Conservation (phyloP, 2,888 invertebrate species). For the Diploptera punctata region DNA sequence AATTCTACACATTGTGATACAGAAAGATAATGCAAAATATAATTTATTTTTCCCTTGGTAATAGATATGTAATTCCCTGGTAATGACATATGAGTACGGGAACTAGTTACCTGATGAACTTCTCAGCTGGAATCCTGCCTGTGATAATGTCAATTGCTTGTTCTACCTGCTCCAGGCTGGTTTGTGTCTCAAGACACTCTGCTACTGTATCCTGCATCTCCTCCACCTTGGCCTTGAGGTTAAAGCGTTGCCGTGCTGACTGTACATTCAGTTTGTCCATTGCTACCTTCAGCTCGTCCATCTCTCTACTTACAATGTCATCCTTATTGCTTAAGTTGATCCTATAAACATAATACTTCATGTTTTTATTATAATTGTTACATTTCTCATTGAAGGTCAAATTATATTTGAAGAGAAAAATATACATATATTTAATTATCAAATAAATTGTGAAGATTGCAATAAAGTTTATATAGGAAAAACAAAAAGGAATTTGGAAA, state of each 20-base stretch:
- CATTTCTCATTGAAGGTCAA: no score
- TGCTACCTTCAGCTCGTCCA: conserved; percentile 54
- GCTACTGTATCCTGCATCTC: conserved; percentile 61
- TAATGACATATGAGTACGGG: neutral
- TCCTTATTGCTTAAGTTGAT: conserved; percentile 61
- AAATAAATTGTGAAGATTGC: no score
- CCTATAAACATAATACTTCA: no score
- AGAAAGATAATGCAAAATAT: no score
- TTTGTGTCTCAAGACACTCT: conserved; percentile 59
- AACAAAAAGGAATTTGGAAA: no score
- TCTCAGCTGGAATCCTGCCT: conserved; percentile 68
- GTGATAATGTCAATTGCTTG: conserved; percentile 62
- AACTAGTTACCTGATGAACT: conserved; percentile 53
- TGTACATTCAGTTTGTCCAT: conserved; percentile 52
- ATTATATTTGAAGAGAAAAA: no score
- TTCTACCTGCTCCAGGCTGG: neutral
- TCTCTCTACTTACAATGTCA: conserved; percentile 59
- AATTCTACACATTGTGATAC: no score
- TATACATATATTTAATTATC: no score
- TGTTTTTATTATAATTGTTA: no score
- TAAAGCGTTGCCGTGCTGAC: conserved; percentile 54
- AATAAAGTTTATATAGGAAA: no score
- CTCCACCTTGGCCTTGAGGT: conserved; percentile 61
- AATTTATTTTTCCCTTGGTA: no score
- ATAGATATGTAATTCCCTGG: neutral